Percentiles rank a stretch among this genome's conserved stretches.
phyloP scores from a whole-genome alignment of 2,113 vertebrate genomes.

The Atlantisia rogersi region DNA sequence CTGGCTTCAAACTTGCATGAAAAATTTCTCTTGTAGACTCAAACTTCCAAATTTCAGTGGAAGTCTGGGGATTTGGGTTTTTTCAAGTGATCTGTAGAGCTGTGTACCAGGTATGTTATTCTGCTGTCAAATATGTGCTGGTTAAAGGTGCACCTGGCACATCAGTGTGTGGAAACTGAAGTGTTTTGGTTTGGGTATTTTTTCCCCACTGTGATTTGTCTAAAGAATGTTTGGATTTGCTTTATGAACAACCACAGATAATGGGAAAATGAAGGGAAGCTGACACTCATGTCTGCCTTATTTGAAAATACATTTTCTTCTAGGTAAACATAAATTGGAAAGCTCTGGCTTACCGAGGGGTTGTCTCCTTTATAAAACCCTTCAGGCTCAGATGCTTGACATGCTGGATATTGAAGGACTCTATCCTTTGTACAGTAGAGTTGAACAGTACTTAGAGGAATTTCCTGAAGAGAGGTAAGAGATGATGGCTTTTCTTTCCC shows the following conservation, averaged over 20 bases:
- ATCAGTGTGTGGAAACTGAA: not conserved
- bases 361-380: slow-evolving; percentile 90
- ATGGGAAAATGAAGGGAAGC: not conserved
- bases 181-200: not conserved
- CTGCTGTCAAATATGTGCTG: not conserved
- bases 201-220: not conserved
- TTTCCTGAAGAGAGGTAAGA: slow-evolving; percentile 92
- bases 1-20: not conserved
- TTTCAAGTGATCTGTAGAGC: not conserved
- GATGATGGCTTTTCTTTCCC: not conserved
- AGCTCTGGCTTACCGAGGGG: slow-evolving; percentile 86
- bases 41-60: not conserved
- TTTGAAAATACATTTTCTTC: slow-evolving; percentile 52
- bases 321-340: slow-evolving; percentile 80
- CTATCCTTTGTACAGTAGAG: slow-evolving; percentile 88
- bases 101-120: not conserved
- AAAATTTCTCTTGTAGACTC: not conserved
- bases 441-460: slow-evolving; percentile 90
- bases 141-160: not conserved
- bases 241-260: not conserved
- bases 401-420: slow-evolving; percentile 94
- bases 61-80: not conserved
- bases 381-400: slow-evolving; percentile 96
- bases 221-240: not conserved
- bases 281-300: not conserved